These are phyloP conservation scores for Zeus faber DNA, from an alignment of 2,113 vertebrate species.

Conservation along the genomic window DNA sequence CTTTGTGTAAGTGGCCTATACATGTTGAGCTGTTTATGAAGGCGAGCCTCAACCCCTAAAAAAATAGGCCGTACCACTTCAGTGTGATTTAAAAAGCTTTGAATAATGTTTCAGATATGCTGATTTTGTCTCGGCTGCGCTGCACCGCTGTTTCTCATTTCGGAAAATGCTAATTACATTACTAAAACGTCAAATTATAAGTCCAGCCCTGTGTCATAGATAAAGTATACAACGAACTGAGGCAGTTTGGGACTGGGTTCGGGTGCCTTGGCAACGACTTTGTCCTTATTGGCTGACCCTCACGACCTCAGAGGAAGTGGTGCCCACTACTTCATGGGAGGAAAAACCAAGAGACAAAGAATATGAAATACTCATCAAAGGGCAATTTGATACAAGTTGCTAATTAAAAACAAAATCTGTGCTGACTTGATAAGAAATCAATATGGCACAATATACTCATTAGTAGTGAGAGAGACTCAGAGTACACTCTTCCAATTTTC, in stretches of 20 bases:
- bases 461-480: too few relatives aligned
- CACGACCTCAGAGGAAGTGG: conserved; percentile 38
- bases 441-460: conserved; percentile 1
- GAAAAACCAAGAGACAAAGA: conserved; percentile 36
- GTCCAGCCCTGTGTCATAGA: too few relatives aligned
- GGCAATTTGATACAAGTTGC: conserved; percentile 28
- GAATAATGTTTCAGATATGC: conserved; percentile 8
- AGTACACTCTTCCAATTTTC: too few relatives aligned
- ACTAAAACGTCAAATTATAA: too few relatives aligned
- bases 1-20: conserved; percentile 21
- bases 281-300: conserved; percentile 40
- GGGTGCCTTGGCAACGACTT: conserved; percentile 26
- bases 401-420: conserved; percentile 17
- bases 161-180: too few relatives aligned
- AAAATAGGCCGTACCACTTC: conserved; percentile 10
- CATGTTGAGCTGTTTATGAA: conserved; percentile 25
- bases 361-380: conserved; percentile 5
- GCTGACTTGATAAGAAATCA: conserved; percentile 24
- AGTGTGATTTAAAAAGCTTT: conserved; percentile 15
- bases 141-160: not conserved
- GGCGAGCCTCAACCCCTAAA: conserved; percentile 3
- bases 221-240: conserved; percentile 36
- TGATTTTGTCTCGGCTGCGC: conserved; percentile 8
- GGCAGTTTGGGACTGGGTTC: conserved; percentile 9
- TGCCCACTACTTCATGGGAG: conserved; percentile 36